These are phyloP conservation scores for Rafetus swinhoei DNA, from an alignment of 2,113 vertebrate genomes.

Conservation along the genomic window DNA sequence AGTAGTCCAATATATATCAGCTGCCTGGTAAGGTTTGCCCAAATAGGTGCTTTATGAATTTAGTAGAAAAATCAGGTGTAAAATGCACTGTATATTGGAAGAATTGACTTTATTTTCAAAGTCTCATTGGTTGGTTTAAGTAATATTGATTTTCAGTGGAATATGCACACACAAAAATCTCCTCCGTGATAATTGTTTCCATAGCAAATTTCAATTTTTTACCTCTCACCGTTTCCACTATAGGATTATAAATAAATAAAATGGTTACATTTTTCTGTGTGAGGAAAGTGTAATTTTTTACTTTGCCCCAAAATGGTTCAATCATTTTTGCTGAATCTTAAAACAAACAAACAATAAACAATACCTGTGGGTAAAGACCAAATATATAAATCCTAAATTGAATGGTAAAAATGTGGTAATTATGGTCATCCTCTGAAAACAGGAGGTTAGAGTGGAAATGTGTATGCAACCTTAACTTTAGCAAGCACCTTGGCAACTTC, in stretches of 20 bases:
- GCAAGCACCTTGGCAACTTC: accelerated
- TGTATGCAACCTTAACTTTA: accelerated
- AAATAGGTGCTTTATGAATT: not conserved
- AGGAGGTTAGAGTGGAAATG: not conserved
- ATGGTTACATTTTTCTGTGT: not conserved
- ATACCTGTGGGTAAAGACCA: accelerated
- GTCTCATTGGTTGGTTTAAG: not conserved
- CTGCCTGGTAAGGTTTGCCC: not conserved
- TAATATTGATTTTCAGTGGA: not conserved
- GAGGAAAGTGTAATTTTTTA: not conserved
- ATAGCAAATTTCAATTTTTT: not conserved
- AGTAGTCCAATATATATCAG: not conserved
- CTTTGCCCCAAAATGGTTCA: not conserved
- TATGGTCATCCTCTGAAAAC: not conserved
- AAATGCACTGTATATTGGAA: not conserved
- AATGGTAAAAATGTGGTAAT: not conserved
- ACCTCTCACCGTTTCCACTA: not conserved
- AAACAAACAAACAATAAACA: not conserved
- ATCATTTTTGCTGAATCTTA: not conserved
- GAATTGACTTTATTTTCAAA: not conserved
- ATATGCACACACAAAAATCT: not conserved
- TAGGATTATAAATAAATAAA: not conserved
- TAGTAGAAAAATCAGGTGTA: not conserved
- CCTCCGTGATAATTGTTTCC: not conserved
- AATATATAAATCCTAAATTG: not conserved